Evolutionary conservation across 2,113 vertebrate genomes (phyloP), one percentile per base, ranked within the genome.

Genomic region (Clinocottus analis): DNA sequence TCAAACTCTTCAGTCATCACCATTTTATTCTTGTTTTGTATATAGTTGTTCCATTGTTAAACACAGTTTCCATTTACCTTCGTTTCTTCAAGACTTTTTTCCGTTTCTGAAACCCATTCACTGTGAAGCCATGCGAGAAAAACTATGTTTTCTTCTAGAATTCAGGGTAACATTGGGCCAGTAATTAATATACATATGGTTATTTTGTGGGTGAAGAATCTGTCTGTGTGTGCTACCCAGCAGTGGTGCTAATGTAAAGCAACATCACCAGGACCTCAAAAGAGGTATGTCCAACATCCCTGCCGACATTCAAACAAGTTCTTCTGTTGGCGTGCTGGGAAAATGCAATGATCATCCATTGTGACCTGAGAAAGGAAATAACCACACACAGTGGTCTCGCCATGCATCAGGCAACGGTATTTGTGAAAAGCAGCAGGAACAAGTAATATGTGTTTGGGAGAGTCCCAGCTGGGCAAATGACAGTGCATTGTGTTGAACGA

Each of bases 401-500:
- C 58, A 45, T 68, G 55, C 51, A 77, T 62, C 45, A 49, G 33
- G 35, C 64, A 49, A 27, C 2, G 14, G 41, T 23, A 37, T 82
- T 62, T 75, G 76, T 60, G 49, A 77, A 81, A 84, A 85, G 45
- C 79, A 83, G 70, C 79, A 72, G 77, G 55, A 77, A 83, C 75
- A 73, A 58, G 71, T 61, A 82, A 72, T 74, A 31, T 62, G 74
- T 63, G 81, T 75, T 61, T 68, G 53, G 84, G 35, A 85, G 78
- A 82, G 83, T 77, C 72, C 65, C 60, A 91, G 66, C 65, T 61
- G 83, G 56, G 60, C 75, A 81, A 89, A 85, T 87, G 71, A 51
- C 63, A 69, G 71, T 58, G 70, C 33, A 68, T 80, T 79, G 71
- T 85, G 68, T 79, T 77, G 74, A 87, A 90, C 29, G 19, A 79